These are phyloP conservation scores for Drosophila lacteicornis DNA, from an alignment of 1,140 invertebrate species.

Conservation along the genomic window DNA sequence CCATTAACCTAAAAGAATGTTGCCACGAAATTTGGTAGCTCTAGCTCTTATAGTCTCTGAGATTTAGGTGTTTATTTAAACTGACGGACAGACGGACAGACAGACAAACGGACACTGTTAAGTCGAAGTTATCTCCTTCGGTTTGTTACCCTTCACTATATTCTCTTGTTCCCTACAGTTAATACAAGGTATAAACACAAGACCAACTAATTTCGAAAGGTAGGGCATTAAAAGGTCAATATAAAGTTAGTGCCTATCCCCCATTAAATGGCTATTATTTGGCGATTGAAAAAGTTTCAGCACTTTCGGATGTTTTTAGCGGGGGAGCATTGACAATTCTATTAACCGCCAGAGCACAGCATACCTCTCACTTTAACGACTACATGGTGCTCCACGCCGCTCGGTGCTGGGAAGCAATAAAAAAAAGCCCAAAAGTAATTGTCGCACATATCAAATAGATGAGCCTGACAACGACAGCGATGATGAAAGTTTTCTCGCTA, in stretches of 20 bases:
- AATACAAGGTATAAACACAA: neutral
- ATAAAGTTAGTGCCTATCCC: neutral
- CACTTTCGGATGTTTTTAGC: slow-evolving; percentile 16
- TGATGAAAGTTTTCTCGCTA: slow-evolving; percentile 50
- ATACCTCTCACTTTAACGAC: slow-evolving; percentile 3
- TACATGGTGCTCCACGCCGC: slow-evolving; percentile 13
- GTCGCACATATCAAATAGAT: slow-evolving; percentile 47
- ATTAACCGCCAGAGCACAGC: slow-evolving; percentile 8
- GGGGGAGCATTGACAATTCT: slow-evolving; percentile 2
- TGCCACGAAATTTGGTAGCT: neutral
- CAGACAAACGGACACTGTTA: too few species aligned
- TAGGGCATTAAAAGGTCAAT: neutral
- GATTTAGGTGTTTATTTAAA: neutral
- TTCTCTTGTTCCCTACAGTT: neutral
- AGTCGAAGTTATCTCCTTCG: too few species aligned
- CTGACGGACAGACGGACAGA: too few species aligned
- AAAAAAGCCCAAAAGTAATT: slow-evolving; percentile 40
- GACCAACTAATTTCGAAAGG: neutral
- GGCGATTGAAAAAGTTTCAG: slow-evolving; percentile 9
- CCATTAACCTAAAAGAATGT: neutral
- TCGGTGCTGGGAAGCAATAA: slow-evolving; percentile 14
- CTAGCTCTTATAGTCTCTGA: neutral
- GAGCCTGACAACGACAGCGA: slow-evolving; percentile 23
- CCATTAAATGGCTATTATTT: slow-evolving; percentile 9
- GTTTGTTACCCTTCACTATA: neutral